These are phyloP conservation scores for Tridacna gigas DNA, from an alignment of 2,888 invertebrate genomes.

Conservation along the genomic window DNA sequence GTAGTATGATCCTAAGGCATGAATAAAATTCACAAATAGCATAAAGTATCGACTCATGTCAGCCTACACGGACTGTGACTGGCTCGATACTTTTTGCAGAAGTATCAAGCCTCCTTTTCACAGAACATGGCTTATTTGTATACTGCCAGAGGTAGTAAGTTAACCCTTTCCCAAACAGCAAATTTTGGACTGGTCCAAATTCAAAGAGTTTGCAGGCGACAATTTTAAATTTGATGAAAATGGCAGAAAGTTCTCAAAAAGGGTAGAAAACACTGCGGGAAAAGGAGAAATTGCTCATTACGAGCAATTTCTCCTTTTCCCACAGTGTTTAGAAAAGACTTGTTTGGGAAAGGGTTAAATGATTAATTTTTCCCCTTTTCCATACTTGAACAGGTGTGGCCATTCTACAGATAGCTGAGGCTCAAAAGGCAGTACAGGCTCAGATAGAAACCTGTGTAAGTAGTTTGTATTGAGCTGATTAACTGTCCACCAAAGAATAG, in stretches of 20 bases:
- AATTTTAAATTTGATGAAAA: not conserved
- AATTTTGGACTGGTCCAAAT: no score
- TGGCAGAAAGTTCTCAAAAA: not conserved
- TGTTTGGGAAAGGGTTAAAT: not conserved
- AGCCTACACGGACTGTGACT: no score
- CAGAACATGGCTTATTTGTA: no score
- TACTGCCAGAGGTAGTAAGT: no score
- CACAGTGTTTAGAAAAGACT: not conserved
- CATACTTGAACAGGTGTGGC: constrained; percentile 67
- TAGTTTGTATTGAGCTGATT: constrained; percentile 10
- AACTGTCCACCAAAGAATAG: not conserved
- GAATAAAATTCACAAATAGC: no score
- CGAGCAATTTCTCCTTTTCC: not conserved
- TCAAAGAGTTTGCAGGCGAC: not conserved
- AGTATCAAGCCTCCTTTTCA: no score
- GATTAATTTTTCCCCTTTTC: not conserved
- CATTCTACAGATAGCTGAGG: constrained; percentile 76
- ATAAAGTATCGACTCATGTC: no score
- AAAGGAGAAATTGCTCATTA: not conserved
- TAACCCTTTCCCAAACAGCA: not conserved
- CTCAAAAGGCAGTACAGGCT: constrained; percentile 75
- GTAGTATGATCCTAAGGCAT: no score
- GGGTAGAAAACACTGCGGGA: not conserved
- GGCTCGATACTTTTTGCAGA: no score
- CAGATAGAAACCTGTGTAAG: constrained; percentile 78